Conservation (phyloP, 2,113 vertebrate species). For the Mugil cephalus region DNA sequence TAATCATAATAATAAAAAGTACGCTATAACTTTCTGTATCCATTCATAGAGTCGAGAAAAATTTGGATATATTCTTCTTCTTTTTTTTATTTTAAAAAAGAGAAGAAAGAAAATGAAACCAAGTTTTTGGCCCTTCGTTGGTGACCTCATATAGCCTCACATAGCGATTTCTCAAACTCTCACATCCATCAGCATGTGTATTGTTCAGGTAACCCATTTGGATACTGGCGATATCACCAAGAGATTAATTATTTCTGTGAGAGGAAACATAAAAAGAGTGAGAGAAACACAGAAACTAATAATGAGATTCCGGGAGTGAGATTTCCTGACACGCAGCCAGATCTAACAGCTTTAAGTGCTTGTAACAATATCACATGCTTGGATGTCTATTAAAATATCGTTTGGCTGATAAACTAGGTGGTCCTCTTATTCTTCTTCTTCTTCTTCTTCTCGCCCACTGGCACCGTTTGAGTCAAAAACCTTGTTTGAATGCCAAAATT, state of each 20-base stretch:
- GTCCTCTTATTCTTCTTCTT: constrained; percentile 5
- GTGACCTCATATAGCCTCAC: constrained; percentile 20
- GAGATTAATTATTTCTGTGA: constrained; percentile 42
- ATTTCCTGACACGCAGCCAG: constrained; percentile 18
- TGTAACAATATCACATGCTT: constrained; percentile 7
- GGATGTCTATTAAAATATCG: constrained; percentile 9
- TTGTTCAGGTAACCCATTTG: constrained; percentile 4
- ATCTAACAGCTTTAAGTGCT: constrained; percentile 6
- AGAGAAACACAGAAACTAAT: constrained; percentile 7
- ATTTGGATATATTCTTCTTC: too few relatives aligned
- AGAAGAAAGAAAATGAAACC: constrained; percentile 11
- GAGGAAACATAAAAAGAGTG: constrained; percentile 17
- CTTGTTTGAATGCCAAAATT: constrained; percentile 15
- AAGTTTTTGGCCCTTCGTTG: constrained; percentile 16
- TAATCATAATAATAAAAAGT: constrained; percentile 3
- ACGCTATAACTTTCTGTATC: not conserved
- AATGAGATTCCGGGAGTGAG: constrained; percentile 28
- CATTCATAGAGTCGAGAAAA: not conserved
- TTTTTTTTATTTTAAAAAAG: too few relatives aligned
- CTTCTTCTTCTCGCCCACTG: constrained; percentile 1
- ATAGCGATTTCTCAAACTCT: constrained; percentile 19
- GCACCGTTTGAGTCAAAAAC: constrained; percentile 31
- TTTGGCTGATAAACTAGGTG: constrained; percentile 32
- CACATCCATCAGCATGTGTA: constrained; percentile 11
- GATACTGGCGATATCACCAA: not conserved